phyloP scores from a whole-genome alignment of 35 echinoderm and acorn worm genomes.

The Hemicentrotus pulcherrimus region DNA sequence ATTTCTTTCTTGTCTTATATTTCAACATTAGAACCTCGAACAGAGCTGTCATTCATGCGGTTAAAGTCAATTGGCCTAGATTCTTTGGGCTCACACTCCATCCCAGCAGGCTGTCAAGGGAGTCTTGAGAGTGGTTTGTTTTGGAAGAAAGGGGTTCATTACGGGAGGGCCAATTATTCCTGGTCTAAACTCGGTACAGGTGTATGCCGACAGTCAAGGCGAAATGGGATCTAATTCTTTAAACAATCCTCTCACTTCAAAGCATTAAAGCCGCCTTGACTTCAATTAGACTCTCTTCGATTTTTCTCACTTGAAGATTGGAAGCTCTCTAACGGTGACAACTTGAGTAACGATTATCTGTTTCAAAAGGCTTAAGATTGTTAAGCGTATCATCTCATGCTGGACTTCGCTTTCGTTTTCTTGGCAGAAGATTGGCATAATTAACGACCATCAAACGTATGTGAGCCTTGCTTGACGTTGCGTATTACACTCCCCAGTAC shows the following conservation, averaged over 20 bases:
- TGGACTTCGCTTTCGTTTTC: too few relatives aligned
- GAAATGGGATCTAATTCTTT: not conserved
- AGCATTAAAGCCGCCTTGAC: not conserved
- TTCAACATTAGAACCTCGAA: not conserved
- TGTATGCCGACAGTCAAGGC: not conserved
- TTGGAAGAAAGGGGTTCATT: not conserved
- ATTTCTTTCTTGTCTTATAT: not conserved
- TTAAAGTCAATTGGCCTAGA: not conserved
- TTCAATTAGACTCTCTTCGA: not conserved
- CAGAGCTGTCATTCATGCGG: not conserved
- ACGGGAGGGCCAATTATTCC: not conserved
- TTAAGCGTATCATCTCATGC: too few relatives aligned
- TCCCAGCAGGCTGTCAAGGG: not conserved
- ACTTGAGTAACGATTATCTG: not conserved
- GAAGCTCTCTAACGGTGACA: not conserved
- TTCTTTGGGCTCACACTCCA: not conserved
- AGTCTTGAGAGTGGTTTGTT: not conserved
- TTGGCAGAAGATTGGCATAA: too few relatives aligned
- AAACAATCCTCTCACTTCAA: not conserved
- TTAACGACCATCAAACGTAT: too few relatives aligned
- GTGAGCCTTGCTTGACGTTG: too few relatives aligned
- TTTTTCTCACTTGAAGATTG: not conserved
- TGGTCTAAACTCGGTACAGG: not conserved
- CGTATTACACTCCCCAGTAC: too few relatives aligned
- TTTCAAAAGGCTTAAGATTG: not conserved